Base-by-base conservation (phyloP, 2,797 vertebrate species). In the Nannoperca obscura region DNA sequence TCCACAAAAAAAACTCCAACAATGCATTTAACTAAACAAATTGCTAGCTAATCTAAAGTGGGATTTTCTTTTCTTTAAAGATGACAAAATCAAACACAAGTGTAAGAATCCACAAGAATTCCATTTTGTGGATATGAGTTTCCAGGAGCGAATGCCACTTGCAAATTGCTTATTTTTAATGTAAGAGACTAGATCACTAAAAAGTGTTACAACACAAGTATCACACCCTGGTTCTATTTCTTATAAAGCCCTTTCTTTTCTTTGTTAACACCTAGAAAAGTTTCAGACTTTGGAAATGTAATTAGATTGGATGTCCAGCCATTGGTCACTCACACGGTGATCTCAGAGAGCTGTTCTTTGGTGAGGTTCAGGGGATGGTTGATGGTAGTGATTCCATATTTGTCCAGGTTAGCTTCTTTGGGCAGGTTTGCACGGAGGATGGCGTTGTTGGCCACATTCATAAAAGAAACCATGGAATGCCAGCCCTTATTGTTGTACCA, bases 401-500 rank as follows among this genome's bases (percentile, higher is more conserved):
- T 93, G 8, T 96, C 95, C 9, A 96, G 94, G 63, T 93, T 88
- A 52, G 92, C 91, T 59, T 92, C 92, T 76, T 90, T 85, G 11
- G 82, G 94, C 75, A 99, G 91, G 85, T 96, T 95, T 69, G 96
- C 95, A 74, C 97, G 94, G 13, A 99, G 94, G 87, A 99, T 94
- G 75, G 96, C 97, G 0, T 97, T 98, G 92, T 97, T 98, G 27
- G 97, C 97, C 78, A 98, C 93, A 0, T 98, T 99, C 92, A 99
- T 96, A 81, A 98, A 99, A 71, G 95, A 95, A 68, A 97, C 97
- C 95, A 97, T 91, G 55, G 97, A 95, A 5, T 99, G 98, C 98
- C 97, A 99, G 80, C 98, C 98, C 86, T 99, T 99, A 83, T 99
- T 99, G 91, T 97, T 99, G 92, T 97, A 99, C 98, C 98, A 99